Evolutionary conservation across 2,113 vertebrate species (phyloP).

Genomic region (Apodemus sylvaticus): DNA sequence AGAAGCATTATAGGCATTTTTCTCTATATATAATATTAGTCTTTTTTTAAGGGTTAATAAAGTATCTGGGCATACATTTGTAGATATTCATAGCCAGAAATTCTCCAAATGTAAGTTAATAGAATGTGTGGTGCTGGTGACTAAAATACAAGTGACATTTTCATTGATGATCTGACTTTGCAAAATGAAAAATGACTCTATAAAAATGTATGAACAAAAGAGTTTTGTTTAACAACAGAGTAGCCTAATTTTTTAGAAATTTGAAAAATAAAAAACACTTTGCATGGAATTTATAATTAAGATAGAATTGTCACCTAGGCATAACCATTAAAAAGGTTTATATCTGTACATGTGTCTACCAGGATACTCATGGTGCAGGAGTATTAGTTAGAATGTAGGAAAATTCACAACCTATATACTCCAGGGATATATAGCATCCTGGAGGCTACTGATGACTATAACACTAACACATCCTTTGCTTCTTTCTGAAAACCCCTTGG

Average conservation of each 20-base stretch:
- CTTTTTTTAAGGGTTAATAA: background rate
- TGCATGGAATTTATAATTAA: background rate
- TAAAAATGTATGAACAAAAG: background rate
- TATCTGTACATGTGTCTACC: background rate
- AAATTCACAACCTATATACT: background rate
- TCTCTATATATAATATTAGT: background rate
- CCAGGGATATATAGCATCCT: background rate
- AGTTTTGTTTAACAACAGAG: background rate
- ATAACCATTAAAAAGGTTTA: background rate
- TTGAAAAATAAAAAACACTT: background rate
- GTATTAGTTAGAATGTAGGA: background rate
- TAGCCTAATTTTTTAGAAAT: background rate
- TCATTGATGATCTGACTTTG: background rate
- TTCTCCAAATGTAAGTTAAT: background rate
- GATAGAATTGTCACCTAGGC: background rate
- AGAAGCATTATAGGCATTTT: background rate
- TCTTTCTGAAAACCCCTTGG: background rate
- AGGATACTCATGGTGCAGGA: background rate
- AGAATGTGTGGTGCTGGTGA: background rate
- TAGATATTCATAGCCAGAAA: background rate
- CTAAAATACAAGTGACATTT: background rate
- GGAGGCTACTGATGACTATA: background rate
- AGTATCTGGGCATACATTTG: background rate
- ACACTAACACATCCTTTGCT: background rate
- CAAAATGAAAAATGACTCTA: background rate